Conservation (phyloP, 2,113 vertebrate genomes). For the Pseudorectes ferrugineus region DNA sequence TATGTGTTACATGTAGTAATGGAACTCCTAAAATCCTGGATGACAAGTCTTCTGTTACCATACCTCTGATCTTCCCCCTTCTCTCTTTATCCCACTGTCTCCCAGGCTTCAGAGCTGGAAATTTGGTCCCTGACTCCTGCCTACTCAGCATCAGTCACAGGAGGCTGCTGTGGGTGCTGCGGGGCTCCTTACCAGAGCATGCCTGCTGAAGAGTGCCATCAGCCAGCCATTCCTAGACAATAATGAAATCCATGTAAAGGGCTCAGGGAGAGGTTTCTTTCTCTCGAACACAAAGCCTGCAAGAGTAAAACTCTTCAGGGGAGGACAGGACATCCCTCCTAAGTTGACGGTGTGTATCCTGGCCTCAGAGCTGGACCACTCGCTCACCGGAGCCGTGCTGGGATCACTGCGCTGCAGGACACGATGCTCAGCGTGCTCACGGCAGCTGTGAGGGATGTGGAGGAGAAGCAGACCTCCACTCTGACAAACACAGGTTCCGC, state of each 20-base stretch:
- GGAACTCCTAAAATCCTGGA: neutral
- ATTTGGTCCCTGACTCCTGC: neutral
- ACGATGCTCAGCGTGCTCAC: rapidly evolving
- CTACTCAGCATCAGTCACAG: neutral
- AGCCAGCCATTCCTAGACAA: neutral
- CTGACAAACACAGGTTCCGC: neutral
- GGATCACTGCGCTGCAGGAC: rapidly evolving
- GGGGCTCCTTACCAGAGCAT: neutral
- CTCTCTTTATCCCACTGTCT: neutral
- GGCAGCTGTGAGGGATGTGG: neutral
- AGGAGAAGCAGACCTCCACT: neutral
- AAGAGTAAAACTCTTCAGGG: neutral
- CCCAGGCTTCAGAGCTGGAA: neutral
- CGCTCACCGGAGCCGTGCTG: rapidly evolving
- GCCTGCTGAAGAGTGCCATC: neutral
- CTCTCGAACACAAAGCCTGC: neutral
- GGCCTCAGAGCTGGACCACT: rapidly evolving
- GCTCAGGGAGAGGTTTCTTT: neutral
- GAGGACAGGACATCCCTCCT: neutral
- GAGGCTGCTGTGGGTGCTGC: neutral
- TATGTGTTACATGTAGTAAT: neutral
- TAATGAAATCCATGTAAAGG: neutral
- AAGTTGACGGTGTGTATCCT: rapidly evolving
- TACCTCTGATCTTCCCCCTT: neutral
- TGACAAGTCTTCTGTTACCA: neutral